These are phyloP conservation scores for Forbesichthys papilliferus DNA, from an alignment of 2,113 vertebrate genomes.

Conservation along the genomic window DNA sequence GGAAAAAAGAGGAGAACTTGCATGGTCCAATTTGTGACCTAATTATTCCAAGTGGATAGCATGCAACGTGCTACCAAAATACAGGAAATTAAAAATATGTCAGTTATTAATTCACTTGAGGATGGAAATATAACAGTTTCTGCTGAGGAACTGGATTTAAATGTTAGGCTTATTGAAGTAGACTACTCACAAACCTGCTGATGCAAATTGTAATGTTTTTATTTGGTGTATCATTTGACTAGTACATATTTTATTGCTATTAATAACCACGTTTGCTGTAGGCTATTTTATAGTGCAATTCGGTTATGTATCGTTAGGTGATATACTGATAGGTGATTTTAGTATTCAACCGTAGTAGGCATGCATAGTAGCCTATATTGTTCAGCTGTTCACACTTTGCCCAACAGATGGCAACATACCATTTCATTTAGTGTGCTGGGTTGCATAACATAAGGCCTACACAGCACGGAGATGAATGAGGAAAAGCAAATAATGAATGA, in stretches of 20 bases:
- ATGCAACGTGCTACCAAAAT: constrained; percentile 24
- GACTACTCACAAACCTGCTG: constrained; percentile 47
- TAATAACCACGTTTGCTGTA: neutral
- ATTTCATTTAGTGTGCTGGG: constrained; percentile 23
- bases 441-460: constrained; percentile 32
- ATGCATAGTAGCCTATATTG: neutral
- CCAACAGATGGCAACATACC: constrained; percentile 67
- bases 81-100: constrained; percentile 45
- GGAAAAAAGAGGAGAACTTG: neutral
- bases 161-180: constrained; percentile 53
- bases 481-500: constrained; percentile 52
- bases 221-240: constrained; percentile 54
- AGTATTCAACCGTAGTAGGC: neutral
- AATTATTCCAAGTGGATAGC: constrained; percentile 29
- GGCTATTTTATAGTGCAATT: no score
- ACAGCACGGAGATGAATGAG: constrained; percentile 23
- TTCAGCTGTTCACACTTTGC: neutral
- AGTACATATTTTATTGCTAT: constrained; percentile 53
- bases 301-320: neutral
- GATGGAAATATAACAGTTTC: constrained; percentile 45
- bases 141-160: constrained; percentile 61
- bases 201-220: constrained; percentile 37
- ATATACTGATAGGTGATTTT: neutral
- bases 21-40: constrained; percentile 17
- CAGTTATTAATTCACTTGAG: constrained; percentile 56